Evolutionary conservation across 2,888 invertebrate genomes (phyloP).

Genomic region (Hirudinaria manillensis): DNA sequence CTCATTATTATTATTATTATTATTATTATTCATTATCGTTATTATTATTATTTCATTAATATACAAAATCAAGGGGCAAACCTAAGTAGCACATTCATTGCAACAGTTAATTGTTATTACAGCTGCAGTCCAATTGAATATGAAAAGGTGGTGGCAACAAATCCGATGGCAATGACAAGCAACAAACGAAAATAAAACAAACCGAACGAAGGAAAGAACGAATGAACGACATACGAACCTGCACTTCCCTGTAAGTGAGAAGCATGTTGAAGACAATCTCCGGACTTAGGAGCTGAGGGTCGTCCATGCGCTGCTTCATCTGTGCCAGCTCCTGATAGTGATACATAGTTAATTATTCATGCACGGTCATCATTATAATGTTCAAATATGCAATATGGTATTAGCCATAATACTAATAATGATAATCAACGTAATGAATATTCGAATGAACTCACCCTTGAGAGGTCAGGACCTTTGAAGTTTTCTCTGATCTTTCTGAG

Average conservation of each 20-base stretch:
- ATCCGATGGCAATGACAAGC: no score
- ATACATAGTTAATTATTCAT: background rate
- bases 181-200: no score
- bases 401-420: no score
- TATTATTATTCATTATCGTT: background rate
- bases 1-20: background rate
- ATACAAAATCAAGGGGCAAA: no score
- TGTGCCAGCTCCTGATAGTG: slow-evolving; percentile 67
- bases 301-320: slow-evolving; percentile 85
- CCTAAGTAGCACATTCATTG: no score
- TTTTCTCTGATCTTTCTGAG: slow-evolving; percentile 83
- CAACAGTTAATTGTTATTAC: no score
- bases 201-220: background rate
- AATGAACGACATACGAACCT: slow-evolving; percentile 42
- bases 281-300: slow-evolving; percentile 89
- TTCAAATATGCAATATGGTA: no score
- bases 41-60: slow-evolving; percentile 7
- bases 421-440: no score
- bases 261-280: slow-evolving; percentile 92
- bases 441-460: slow-evolving; percentile 49
- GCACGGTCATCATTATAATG: no score
- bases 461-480: slow-evolving; percentile 68
- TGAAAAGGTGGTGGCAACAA: no score
- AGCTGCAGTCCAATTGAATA: no score
- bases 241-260: slow-evolving; percentile 64